Evolutionary conservation across 2,113 vertebrate species (phyloP).

Genomic region (Ochotona princeps): DNA sequence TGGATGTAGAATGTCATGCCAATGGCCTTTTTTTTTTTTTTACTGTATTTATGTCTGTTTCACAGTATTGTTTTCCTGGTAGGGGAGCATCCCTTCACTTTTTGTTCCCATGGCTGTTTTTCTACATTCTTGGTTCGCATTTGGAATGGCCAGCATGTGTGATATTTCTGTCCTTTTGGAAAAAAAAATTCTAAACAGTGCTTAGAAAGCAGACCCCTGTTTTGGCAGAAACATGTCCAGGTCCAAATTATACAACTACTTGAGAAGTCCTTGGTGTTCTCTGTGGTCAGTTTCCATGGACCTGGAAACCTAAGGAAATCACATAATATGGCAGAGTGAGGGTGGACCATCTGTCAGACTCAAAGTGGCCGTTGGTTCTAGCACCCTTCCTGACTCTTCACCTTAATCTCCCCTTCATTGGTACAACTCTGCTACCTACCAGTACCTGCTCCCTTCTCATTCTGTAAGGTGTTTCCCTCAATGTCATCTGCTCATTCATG

Average conservation of each 20-base stretch:
- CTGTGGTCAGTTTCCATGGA: not conserved
- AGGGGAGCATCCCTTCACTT: not conserved
- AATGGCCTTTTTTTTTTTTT: not conserved
- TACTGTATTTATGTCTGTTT: not conserved
- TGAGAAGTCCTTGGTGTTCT: not conserved
- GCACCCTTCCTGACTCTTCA: not conserved
- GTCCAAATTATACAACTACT: too few relatives aligned
- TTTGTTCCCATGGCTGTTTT: not conserved
- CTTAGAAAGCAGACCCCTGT: not conserved
- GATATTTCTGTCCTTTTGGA: not conserved
- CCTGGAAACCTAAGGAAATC: not conserved
- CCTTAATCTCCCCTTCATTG: accelerated
- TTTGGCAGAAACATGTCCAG: not conserved
- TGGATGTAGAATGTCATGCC: not conserved
- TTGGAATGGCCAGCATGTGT: not conserved
- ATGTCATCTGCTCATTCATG: not conserved
- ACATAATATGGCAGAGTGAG: not conserved
- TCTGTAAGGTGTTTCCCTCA: not conserved
- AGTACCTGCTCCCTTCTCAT: accelerated
- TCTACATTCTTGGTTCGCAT: accelerated
- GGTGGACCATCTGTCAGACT: not conserved
- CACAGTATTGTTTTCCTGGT: not conserved
- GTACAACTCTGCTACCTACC: not conserved
- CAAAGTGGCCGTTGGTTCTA: not conserved
- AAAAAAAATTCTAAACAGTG: not conserved